These are phyloP conservation scores for Vandiemenella viatica DNA, from an alignment of 2,888 invertebrate species.

Conservation along the genomic window DNA sequence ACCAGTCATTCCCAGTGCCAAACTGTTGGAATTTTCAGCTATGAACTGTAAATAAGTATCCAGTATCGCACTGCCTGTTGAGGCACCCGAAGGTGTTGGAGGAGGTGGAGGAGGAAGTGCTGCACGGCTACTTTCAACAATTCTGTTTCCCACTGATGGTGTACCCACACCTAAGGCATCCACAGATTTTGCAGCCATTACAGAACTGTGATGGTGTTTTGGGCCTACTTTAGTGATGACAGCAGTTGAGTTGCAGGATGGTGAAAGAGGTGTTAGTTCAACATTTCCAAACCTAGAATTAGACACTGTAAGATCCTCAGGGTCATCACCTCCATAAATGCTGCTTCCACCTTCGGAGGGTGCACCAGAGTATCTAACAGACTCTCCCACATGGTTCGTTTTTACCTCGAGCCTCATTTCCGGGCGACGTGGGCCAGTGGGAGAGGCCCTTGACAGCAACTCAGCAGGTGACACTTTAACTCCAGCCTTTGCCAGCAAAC, in stretches of 20 bases:
- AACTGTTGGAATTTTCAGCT: conserved; percentile 63
- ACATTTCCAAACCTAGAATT: conserved; percentile 14
- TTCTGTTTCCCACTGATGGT: conserved; percentile 4
- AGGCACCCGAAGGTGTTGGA: conserved; percentile 26
- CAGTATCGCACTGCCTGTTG: conserved; percentile 60
- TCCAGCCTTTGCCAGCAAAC: conserved; percentile 72
- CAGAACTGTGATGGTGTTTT: conserved; percentile 29
- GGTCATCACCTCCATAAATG: conserved; percentile 60
- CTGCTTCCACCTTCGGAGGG: conserved; percentile 52
- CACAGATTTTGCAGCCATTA: conserved; percentile 39
- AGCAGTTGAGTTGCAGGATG: conserved; percentile 14
- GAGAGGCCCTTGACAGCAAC: conserved; percentile 67
- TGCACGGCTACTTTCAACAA: conserved; percentile 14
- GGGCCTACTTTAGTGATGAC: conserved; percentile 17
- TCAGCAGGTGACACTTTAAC: conserved; percentile 60
- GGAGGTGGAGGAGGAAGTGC: conserved; percentile 27
- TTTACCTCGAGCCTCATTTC: conserved; percentile 60
- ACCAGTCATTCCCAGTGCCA: conserved; percentile 41
- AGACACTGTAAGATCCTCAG: conserved; percentile 64
- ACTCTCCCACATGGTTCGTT: conserved; percentile 28
- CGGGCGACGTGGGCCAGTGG: conserved; percentile 50
- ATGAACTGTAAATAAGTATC: conserved; percentile 82
- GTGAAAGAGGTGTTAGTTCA: conserved; percentile 9
- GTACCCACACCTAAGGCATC: conserved; percentile 38
- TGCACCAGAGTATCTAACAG: conserved; percentile 25